These are phyloP conservation scores for Nettapus auritus DNA, from an alignment of 2,113 vertebrate genomes.

Conservation along the genomic window DNA sequence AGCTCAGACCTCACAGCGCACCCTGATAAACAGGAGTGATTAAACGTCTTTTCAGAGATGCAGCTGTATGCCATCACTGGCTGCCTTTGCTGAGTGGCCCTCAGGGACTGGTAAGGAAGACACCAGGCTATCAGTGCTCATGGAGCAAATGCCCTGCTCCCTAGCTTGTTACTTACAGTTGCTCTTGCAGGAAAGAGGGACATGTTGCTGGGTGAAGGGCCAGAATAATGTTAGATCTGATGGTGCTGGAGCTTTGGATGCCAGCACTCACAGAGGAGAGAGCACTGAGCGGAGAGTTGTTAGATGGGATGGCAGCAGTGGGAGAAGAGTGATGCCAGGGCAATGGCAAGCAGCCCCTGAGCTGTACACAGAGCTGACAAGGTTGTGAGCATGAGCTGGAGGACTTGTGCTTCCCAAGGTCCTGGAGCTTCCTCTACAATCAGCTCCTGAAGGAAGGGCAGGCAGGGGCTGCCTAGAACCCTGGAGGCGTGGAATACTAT, in stretches of 20 bases:
- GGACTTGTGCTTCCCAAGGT: neutral
- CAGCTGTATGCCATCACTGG: neutral
- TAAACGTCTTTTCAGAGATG: too few relatives aligned
- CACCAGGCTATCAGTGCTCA: accelerated
- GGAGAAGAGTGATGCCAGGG: neutral
- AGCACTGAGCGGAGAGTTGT: neutral
- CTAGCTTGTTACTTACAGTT: neutral
- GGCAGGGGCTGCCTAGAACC: neutral
- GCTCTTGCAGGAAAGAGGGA: neutral
- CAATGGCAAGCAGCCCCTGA: neutral
- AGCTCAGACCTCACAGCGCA: too few relatives aligned
- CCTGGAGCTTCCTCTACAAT: neutral
- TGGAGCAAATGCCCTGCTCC: neutral
- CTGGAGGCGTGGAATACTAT: neutral
- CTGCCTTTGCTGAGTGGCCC: neutral
- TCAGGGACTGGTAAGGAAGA: neutral
- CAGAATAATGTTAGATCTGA: neutral
- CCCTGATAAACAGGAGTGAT: too few relatives aligned
- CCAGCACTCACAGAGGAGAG: neutral
- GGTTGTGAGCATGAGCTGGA: neutral
- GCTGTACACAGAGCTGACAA: neutral
- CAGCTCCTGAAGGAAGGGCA: neutral
- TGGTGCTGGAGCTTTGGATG: neutral
- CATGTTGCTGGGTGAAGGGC: neutral
- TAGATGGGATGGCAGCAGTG: neutral